Evolutionary conservation across 2,888 invertebrate species (phyloP).

Genomic region (Acrobeloides nanus): DNA sequence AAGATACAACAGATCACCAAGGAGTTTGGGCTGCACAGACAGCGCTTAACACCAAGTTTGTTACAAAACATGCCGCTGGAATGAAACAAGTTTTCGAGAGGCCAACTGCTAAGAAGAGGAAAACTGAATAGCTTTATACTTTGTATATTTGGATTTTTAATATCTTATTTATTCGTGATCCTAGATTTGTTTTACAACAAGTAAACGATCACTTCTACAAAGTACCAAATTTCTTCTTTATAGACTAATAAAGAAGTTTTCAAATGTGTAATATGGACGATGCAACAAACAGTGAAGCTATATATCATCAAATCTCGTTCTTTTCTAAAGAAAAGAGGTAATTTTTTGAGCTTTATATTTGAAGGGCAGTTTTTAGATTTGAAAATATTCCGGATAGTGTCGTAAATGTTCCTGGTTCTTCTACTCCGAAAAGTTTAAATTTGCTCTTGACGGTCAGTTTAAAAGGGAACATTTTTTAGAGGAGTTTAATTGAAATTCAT

Average conservation of each 20-base stretch:
- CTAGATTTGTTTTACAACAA: too few relatives aligned
- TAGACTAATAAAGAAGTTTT: background rate
- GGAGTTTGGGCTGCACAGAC: constrained; percentile 93
- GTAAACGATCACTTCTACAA: too few relatives aligned
- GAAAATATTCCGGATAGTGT: constrained; percentile 8
- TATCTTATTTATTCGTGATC: too few relatives aligned
- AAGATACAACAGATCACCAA: constrained; percentile 79
- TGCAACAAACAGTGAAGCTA: constrained; percentile 1
- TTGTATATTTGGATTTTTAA: too few relatives aligned
- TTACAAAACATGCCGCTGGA: constrained; percentile 79
- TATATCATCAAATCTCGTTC: constrained; percentile 14
- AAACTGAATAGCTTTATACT: too few relatives aligned
- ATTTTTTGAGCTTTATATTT: background rate
- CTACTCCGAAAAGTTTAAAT: constrained; percentile 33
- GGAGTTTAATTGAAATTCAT: too few relatives aligned
- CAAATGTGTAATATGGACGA: constrained; percentile 5
- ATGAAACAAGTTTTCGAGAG: constrained; percentile 84
- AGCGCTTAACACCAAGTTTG: constrained; percentile 76
- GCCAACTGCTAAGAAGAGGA: constrained; percentile 66
- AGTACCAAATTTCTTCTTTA: background rate
- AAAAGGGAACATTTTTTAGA: background rate
- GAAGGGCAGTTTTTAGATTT: constrained; percentile 8
- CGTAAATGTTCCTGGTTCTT: constrained; percentile 20
- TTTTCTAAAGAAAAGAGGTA: constrained; percentile 12
- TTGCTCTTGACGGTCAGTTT: constrained; percentile 31